These are phyloP conservation scores for Cylas formicarius DNA, from an alignment of 1,140 invertebrate species.

Conservation along the genomic window DNA sequence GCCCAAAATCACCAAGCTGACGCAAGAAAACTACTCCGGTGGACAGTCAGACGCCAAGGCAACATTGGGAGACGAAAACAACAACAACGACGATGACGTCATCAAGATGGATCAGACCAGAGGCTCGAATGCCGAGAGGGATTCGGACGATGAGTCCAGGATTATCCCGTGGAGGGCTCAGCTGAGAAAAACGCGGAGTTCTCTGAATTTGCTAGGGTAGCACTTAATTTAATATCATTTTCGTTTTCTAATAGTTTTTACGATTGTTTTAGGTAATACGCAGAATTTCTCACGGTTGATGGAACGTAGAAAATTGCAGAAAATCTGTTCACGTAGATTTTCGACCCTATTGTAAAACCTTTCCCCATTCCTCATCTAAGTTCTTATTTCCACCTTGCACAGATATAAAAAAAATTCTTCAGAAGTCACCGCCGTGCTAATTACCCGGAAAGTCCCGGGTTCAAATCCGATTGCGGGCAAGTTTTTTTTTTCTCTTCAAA, in stretches of 20 bases:
- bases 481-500: no score
- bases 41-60: slow-evolving; percentile 19
- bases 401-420: no score
- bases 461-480: no score
- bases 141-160: slow-evolving; percentile 52
- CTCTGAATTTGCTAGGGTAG: slow-evolving; percentile 65
- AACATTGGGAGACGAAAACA: slow-evolving; percentile 29
- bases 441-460: no score
- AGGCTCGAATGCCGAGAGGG: slow-evolving; percentile 35
- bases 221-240: slow-evolving; percentile 1
- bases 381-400: no score
- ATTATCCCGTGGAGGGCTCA: slow-evolving; percentile 84
- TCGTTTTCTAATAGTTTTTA: slow-evolving; percentile 5
- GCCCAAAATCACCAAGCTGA: slow-evolving; percentile 37
- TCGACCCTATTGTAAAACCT: no score
- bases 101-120: slow-evolving; percentile 34
- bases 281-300: no score
- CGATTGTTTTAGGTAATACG: no score
- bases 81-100: slow-evolving; percentile 38
- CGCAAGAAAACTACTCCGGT: slow-evolving; percentile 38
- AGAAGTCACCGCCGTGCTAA: no score
- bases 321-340: no score
- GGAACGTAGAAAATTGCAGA: no score
- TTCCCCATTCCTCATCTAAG: no score
- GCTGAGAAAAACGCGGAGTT: slow-evolving; percentile 80